Evolutionary conservation across 2,888 invertebrate genomes (phyloP), one percentile per base, ranked within the genome.

Genomic region (Philhelius pedissequus): DNA sequence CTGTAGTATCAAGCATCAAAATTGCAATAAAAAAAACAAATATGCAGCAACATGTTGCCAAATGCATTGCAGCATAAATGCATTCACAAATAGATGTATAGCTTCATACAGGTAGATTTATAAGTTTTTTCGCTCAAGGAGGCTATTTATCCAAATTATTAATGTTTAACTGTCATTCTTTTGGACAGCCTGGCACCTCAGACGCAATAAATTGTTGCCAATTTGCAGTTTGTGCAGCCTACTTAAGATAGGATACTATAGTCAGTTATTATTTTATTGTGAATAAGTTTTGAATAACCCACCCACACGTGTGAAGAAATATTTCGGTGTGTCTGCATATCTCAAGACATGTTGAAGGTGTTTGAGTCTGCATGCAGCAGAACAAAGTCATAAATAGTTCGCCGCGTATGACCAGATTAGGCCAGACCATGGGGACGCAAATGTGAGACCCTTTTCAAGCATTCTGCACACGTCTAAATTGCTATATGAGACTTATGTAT

Each of bases 151-250:
- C 58, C 50, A 30, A 58, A 25, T 60, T 27, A 62, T 62, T 62
- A 48, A 77, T 70, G 54, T 20, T 32, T 22, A 15, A 30, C 35
- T 56, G 71, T 64, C 71, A 71, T 56, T 40, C 6, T 48, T 38
- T 48, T 30, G 62, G 54, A 71, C 78, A 77, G 43, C 20, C 27
- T 45, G 40, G 60, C 40, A 43, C 62, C 70, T 25, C 62, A 71
- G 78, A 64, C 71, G 7, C 56, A 64, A 62, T 78, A 78, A 78
- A 78, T 78, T 71, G 27, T 45, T 35, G 15, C 5, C 60, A 62
- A 62, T 62, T 70, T 62, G 70, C 71, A 71, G 62, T 56, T 48
- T 13, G 0, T 32, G 18, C 70, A 78, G 70, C 78, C 78, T 78
- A 78, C 77, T 78, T 70, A 32, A 43, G 62, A 43, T 58, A 58